Base-by-base conservation (phyloP, 1,140 invertebrate species). In the Cyphomyrmex costatus region DNA sequence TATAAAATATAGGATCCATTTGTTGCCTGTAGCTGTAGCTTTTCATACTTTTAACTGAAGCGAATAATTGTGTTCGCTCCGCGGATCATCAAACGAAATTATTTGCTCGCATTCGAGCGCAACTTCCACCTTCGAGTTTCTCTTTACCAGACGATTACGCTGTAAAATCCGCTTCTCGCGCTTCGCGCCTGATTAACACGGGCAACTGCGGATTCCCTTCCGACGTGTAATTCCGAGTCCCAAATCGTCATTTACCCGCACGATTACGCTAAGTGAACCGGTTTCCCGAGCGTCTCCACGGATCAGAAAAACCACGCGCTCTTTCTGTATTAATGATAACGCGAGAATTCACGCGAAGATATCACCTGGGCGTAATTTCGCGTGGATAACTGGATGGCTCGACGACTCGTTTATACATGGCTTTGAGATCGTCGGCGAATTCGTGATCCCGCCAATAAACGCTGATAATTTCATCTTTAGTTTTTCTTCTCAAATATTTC, bases 121-220 rank as follows among this genome's bases (percentile, higher is more conserved):
- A 42, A n/a, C 24, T 60, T 73, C 51, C 14, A n/a, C 19, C 24
- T 74, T 42, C 14, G 33, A 58, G 21, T 58, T 73, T 73, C 53
- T 16, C 30, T 27, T 79, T 89, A 49, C 58, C 74, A 33, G 51
- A 78, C 73, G 78, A 79, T 82, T 36, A 33, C 30, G 58, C 46
- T 51, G 74, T 88, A 49, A 89, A 78, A 70, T 86, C 76, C 49
- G 70, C 56, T 63, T 80, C n/a, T 33, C 63, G 78, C 71, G 76
- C 56, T 73, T 87, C 71, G 51, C 65, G 33, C 27, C 53, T 33
- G 86, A 74, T 83, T 83, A 83, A 83, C 68, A 68, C 56, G 53
- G 49, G 16, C 53, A 60, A 83, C 24, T 33, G 53, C 24, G 51
- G 24, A 46, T 61, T 83, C 53, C 27, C 51, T 30, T 49, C 19